A percentile compares a stretch with the other conserved stretches of the same genome.
These are phyloP conservation scores for Eledona agricola DNA, from an alignment of 2,888 invertebrate species.

Conservation along the genomic window DNA sequence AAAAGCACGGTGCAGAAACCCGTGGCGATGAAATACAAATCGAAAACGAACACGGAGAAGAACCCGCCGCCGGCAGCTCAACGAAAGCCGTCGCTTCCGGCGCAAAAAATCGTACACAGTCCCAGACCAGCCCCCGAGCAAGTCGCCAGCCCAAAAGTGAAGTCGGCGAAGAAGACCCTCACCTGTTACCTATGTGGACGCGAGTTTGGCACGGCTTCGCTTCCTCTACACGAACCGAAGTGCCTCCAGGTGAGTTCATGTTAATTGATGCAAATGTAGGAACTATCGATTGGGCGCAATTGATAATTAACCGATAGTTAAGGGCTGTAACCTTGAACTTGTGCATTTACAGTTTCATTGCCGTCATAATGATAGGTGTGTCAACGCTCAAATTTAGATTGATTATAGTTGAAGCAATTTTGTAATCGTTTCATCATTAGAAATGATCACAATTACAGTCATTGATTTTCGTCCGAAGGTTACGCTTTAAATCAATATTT, in stretches of 20 bases:
- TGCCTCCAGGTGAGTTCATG: conserved; percentile 66
- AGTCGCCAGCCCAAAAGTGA: conserved; percentile 33
- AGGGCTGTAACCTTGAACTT: no score
- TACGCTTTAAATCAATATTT: no score
- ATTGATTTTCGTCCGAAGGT: no score
- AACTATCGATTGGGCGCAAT: no score
- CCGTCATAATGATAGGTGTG: no score
- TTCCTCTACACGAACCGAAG: conserved; percentile 73
- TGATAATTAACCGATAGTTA: no score
- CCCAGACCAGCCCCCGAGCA: conserved; percentile 29
- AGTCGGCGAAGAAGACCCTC: conserved; percentile 56
- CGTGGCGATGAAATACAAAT: conserved; percentile 63
- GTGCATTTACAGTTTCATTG: no score
- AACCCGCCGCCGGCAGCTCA: conserved; percentile 30
- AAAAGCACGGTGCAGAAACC: conserved; percentile 66
- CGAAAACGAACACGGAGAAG: conserved; percentile 44
- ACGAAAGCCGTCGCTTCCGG: conserved; percentile 40
- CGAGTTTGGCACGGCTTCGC: conserved; percentile 72
- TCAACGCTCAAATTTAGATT: no score
- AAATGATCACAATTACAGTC: no score
- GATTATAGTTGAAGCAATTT: no score
- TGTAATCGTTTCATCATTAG: no score
- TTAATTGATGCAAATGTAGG: conserved; percentile 21
- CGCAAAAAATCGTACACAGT: conserved; percentile 41
- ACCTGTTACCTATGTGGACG: conserved; percentile 73